Conservation (phyloP, 2,888 invertebrate genomes). For the Ochropleura leucogaster region DNA sequence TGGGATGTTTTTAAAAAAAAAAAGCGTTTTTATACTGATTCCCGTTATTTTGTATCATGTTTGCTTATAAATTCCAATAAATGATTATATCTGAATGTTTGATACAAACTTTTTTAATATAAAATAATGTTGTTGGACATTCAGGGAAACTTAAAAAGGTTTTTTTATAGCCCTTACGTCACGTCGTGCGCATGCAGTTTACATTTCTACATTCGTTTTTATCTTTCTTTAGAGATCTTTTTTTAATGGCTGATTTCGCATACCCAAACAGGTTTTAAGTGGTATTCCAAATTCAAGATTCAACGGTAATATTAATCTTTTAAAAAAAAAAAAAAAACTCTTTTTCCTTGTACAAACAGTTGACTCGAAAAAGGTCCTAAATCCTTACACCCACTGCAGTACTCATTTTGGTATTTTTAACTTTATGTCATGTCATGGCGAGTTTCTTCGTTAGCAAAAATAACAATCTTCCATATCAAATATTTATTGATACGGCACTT, state of each 20-base stretch:
- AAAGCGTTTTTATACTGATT: too few species aligned
- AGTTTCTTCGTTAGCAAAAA: background rate
- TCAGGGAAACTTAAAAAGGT: too few species aligned
- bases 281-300: background rate
- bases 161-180: too few species aligned
- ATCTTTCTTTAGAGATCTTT: background rate
- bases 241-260: background rate
- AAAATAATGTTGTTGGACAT: too few species aligned
- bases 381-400: background rate
- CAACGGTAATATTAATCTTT: constrained; percentile 5
- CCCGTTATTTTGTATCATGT: too few species aligned
- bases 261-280: background rate
- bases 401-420: background rate
- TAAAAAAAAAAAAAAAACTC: background rate
- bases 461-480: background rate
- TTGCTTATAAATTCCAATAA: too few species aligned
- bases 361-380: background rate
- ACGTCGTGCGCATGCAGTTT: background rate
- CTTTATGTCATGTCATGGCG: background rate
- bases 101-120: too few species aligned
- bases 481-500: too few species aligned
- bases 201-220: background rate
- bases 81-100: too few species aligned
- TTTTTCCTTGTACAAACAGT: background rate
- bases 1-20: background rate